Evolutionary conservation across 2,797 vertebrate genomes (phyloP), one percentile per base, ranked within the genome.

Genomic region (Falco naumanni): DNA sequence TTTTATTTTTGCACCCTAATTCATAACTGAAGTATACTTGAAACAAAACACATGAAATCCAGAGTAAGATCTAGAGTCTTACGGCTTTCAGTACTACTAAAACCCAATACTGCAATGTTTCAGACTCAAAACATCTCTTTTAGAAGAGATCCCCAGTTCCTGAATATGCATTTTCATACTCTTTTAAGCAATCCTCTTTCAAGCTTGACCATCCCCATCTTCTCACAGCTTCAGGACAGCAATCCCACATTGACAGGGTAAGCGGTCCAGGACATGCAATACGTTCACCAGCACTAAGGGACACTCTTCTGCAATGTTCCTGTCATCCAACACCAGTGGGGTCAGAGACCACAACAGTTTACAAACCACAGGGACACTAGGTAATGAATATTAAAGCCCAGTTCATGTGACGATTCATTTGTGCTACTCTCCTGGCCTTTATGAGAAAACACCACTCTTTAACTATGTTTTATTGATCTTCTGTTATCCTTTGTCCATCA

Each of bases 321-420:
- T 88, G 88, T 50, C 95, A 95, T 31, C 79, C 83, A 95, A 47
- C 74, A 94, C 91, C 95, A 64, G 47, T 4, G 8, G 74, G 88
- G 88, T 91, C 93, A 96, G 47, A 69, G 26, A 86, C 59, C 75
- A 50, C 13, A 86, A 56, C 77, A 45, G 53, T 84, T 77, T 14
- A 82, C 26, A 95, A 94, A 68, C 90, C 85, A 77, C 83, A 64
- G 61, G 69, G 77, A 90, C 53, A 47, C 16, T 20, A 37, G 26
- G 13, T 76, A 77, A 92, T 69, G 64, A 63, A 90, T 63, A 94
- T 84, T 80, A 87, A 87, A 93, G 51, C 63, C 45, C 47, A 41
- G 75, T 45, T 93, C 72, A 87, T 56, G 88, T 4, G 10, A 56
- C 15, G 0, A 84, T 95, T 96, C 56, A 97, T 91, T 95, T 84